Base-by-base conservation (phyloP, 2,888 invertebrate species). In the Drosophila recens region DNA sequence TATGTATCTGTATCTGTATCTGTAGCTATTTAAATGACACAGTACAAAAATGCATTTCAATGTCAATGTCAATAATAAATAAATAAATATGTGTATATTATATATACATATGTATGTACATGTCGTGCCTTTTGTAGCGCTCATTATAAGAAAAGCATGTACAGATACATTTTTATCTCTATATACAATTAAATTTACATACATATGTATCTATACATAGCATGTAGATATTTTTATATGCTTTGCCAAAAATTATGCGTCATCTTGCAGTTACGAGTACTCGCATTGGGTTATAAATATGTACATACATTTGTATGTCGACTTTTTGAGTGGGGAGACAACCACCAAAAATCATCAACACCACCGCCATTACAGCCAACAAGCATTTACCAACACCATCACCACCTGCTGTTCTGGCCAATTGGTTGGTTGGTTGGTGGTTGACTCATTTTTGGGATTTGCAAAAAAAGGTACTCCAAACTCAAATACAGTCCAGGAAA, bases 51-150 rank as follows among this genome's bases (percentile, higher is more conserved):
- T 73, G 48, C 65, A 78, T 78, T 76, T 74, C 76, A 76, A 76
- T 76, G 76, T 78, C 74, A 76, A 69, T 76, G 76, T 66, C 76
- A 78, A 65, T 75, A 72, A 46, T 64, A 46, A 69, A 69, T 57
- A 66, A 59, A 64, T 61, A 65, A 43, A 61, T 61, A 49, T 15
- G 27, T 59, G 17, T 2, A 27, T 52, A 17, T 17, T 34, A 23
- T 23, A n/a, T 4, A 30, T 49, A 36, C 33, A 45, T 65, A 40
- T 38, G 38, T 38, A 40, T 27, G 2, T 15, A 33, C 48, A 59
- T 27, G 46, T 67, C 53, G 27, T 15, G 69, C 68, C 69, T 68
- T 68, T 67, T 69, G 53, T 53, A 69, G 68, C 59, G 46, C 20
- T n/a, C 34, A 51, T 34, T 51, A 36, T 36, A 36, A 20, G 20